These are phyloP conservation scores for Scortum barcoo DNA, from an alignment of 2,113 vertebrate genomes.

Conservation along the genomic window DNA sequence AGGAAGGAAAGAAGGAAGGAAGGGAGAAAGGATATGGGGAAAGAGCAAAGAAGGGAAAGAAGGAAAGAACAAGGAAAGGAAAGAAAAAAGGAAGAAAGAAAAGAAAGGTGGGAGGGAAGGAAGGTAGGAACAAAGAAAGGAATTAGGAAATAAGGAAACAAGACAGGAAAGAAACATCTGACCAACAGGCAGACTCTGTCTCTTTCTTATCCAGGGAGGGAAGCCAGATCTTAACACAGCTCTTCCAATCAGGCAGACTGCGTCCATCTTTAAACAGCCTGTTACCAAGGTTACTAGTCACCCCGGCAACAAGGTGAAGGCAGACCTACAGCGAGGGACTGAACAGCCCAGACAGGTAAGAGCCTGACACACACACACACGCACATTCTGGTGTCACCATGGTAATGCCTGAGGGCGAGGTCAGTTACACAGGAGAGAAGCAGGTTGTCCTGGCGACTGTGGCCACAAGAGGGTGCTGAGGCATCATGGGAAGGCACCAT, in stretches of 20 bases:
- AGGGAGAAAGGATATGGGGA: background rate
- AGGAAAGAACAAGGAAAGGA: background rate
- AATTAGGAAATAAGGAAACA: background rate
- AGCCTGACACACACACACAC: background rate
- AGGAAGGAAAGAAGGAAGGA: background rate
- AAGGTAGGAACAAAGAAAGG: background rate
- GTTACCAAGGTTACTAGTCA: slow-evolving; percentile 94
- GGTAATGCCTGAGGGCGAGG: slow-evolving; percentile 3
- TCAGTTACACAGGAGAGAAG: slow-evolving; percentile 1
- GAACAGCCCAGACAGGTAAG: slow-evolving; percentile 90
- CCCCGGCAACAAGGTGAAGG: slow-evolving; percentile 91
- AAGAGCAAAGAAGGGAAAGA: background rate
- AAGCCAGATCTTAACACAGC: slow-evolving; percentile 92
- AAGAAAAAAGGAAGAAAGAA: background rate
- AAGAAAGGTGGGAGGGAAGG: background rate
- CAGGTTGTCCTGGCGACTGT: slow-evolving; percentile 6
- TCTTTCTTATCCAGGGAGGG: slow-evolving; percentile 71
- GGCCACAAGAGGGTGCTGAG: slow-evolving; percentile 41
- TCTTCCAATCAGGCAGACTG: slow-evolving; percentile 92
- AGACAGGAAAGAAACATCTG: background rate
- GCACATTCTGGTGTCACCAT: background rate
- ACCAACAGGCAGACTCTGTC: background rate
- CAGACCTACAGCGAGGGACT: slow-evolving; percentile 87
- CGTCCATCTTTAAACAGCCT: slow-evolving; percentile 94
- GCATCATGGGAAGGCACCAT: background rate